These are phyloP conservation scores for Sitta europaea DNA, from an alignment of 2,113 vertebrate species.

Conservation along the genomic window DNA sequence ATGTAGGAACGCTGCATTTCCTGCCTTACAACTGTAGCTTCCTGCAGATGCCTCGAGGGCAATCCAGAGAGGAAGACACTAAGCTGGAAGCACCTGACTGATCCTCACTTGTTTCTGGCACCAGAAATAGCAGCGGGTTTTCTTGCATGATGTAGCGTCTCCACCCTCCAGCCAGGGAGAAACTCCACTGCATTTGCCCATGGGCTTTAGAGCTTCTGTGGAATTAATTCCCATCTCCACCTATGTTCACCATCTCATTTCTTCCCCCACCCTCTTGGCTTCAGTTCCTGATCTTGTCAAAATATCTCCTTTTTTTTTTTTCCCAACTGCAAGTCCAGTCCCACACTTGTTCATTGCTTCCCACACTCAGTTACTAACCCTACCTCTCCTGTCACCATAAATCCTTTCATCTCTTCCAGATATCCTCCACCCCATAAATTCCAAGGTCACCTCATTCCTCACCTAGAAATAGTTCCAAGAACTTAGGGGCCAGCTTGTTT, in stretches of 20 bases:
- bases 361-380: slow-evolving; percentile 20
- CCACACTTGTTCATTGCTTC: slow-evolving; percentile 15
- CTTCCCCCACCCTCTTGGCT: slow-evolving; percentile 45
- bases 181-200: slow-evolving; percentile 21
- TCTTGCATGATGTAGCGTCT: slow-evolving; percentile 9
- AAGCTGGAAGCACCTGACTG: slow-evolving; percentile 28
- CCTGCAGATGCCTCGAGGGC: not conserved
- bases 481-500: not conserved
- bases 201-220: slow-evolving; percentile 3
- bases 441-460: not conserved
- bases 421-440: not conserved
- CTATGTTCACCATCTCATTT: slow-evolving; percentile 8
- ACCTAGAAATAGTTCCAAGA: not conserved
- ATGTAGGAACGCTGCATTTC: not conserved
- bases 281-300: not conserved
- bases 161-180: slow-evolving; percentile 40
- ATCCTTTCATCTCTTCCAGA: slow-evolving; percentile 6
- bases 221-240: slow-evolving; percentile 58
- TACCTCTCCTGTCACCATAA: not conserved
- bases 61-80: slow-evolving; percentile 22
- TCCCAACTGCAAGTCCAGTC: not conserved
- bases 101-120: slow-evolving; percentile 23
- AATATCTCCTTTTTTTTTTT: not conserved
- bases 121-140: slow-evolving; percentile 5
- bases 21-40: not conserved